Conservation (phyloP, 2,797 vertebrate species). For the Peromyscus nudipes region DNA sequence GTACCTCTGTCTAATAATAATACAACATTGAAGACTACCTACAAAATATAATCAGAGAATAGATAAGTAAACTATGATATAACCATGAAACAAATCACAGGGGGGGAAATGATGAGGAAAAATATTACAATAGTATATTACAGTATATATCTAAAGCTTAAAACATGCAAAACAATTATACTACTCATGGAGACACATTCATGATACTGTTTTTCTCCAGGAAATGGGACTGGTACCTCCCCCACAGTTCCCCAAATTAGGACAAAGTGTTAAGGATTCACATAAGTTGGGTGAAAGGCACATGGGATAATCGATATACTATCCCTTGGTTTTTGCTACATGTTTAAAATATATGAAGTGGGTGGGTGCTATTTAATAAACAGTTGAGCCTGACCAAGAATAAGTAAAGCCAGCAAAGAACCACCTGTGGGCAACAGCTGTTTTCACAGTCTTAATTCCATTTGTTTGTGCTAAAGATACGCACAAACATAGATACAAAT, state of each 20-base stretch:
- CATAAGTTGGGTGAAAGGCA: neutral
- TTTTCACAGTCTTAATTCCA: constrained; percentile 43
- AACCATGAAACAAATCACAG: neutral
- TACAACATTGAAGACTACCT: constrained; percentile 2
- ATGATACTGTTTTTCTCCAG: constrained; percentile 22
- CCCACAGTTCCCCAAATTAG: neutral
- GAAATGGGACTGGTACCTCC: neutral
- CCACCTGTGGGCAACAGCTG: neutral
- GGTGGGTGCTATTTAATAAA: neutral
- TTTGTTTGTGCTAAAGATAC: neutral
- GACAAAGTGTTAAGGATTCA: neutral
- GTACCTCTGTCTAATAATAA: neutral
- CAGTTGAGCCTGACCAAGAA: constrained; percentile 15
- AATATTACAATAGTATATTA: neutral
- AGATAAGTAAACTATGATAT: neutral
- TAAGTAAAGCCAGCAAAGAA: constrained; percentile 30
- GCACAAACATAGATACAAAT: neutral
- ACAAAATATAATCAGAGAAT: constrained; percentile 2
- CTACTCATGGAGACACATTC: constrained; percentile 34
- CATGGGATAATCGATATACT: constrained; percentile 11
- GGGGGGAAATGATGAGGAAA: neutral
- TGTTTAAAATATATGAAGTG: constrained; percentile 53
- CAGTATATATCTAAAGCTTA: neutral
- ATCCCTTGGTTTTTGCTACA: constrained; percentile 37
- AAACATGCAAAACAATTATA: constrained; percentile 42